Percentiles rank a stretch among this genome's conserved stretches.
phyloP scores from a whole-genome alignment of 2,888 invertebrate genomes.

The Acanthoscelides obtectus region DNA sequence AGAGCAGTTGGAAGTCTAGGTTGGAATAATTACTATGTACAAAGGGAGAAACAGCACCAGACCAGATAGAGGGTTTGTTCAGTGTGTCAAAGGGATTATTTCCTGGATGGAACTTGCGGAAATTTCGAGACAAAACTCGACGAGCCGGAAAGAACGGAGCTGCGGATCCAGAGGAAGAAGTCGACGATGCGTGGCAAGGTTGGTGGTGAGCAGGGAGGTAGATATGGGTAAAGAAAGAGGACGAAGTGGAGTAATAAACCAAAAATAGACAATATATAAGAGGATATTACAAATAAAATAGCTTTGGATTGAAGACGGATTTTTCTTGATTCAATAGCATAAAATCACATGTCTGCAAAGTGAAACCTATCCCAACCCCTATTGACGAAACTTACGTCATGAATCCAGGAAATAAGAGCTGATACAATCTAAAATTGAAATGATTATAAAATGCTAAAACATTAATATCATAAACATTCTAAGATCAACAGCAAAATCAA shows the following conservation, averaged over 20 bases:
- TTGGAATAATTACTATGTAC: not conserved
- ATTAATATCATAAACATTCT: too few relatives aligned
- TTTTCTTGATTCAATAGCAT: too few relatives aligned
- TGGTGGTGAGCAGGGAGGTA: constrained; percentile 10
- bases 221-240: not conserved
- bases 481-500: too few relatives aligned
- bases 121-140: constrained; percentile 46
- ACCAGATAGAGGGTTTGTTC: not conserved
- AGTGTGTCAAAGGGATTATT: constrained; percentile 37
- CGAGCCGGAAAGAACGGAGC: constrained; percentile 47
- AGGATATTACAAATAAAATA: too few relatives aligned
- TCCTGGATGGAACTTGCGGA: constrained; percentile 42
- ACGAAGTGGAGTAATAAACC: not conserved
- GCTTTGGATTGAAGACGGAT: too few relatives aligned
- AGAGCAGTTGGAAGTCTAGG: not conserved
- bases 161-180: constrained; percentile 27
- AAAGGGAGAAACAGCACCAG: not conserved
- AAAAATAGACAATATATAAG: not conserved
- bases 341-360: too few relatives aligned
- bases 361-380: too few relatives aligned
- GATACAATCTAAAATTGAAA: too few relatives aligned
- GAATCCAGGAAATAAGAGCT: too few relatives aligned
- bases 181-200: constrained; percentile 18
- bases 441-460: too few relatives aligned
- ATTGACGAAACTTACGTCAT: too few relatives aligned